Base-by-base conservation (phyloP, 2,888 invertebrate species). In the Panzeria rudis region DNA sequence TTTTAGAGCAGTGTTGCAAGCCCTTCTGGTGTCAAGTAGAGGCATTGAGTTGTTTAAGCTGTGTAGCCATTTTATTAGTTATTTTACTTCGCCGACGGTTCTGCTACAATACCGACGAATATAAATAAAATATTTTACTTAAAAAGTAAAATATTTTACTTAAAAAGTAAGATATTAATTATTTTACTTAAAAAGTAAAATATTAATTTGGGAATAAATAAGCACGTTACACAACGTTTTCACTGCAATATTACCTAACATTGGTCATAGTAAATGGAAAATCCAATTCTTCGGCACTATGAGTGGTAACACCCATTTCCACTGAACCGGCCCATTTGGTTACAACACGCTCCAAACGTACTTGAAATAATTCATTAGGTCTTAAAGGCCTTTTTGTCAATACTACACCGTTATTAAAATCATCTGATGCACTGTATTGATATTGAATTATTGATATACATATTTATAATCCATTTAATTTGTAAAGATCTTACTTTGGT, bases 231-330 rank as follows among this genome's bases (percentile, higher is more conserved):
- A 35, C 0, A 52, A 15, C 15, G 8, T 8, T 35, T 52, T 38
- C 4, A 20, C 17, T 20, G 1, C 2, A 29, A 5, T 90, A 93
- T 91, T 90, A 96, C 95, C 96, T 94, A 84, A 98, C 96, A 92
- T 97, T 98, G 76, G 98, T 98, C 98, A 98, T 98, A 64, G 97
- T 98, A 89, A 97, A 98, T 32, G 98, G 98, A 93, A 97, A 97
- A 88, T 97, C 96, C 86, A 97, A 93, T 90, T 97, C 97, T 72
- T 95, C 95, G 1, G 98, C 97, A 87, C 96, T 95, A 93, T 98
- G 97, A 81, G 97, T 97, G 72, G 98, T 98, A 82, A 98, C 97
- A 87, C 97, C 97, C 92, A 97, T 96, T 94, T 98, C 98, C 87
- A 98, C 97, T 54, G 97, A 97, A 47, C 98, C 98, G 41, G 98